Evolutionary conservation across 2,113 vertebrate species (phyloP).

Genomic region (Paramisgurnus dabryanus): DNA sequence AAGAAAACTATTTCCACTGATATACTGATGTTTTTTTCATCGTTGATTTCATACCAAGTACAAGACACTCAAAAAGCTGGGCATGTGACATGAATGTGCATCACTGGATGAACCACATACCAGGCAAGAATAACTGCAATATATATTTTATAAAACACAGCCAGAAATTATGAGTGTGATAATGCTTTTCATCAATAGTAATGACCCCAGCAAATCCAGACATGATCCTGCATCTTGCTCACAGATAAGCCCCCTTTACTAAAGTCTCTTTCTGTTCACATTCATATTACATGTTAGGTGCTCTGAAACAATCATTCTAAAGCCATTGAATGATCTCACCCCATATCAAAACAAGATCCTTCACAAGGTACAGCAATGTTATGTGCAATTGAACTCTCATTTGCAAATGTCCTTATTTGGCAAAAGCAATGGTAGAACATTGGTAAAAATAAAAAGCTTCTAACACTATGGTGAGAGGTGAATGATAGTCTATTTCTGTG

Average conservation of each 20-base stretch:
- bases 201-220: background rate
- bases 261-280: background rate
- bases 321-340: background rate
- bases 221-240: background rate
- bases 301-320: conserved; percentile 7
- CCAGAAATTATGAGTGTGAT: background rate
- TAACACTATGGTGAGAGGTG: background rate
- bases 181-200: conserved; percentile 2
- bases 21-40: background rate
- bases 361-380: background rate
- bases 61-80: background rate
- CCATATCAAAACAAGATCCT: background rate
- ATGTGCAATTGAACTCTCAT: background rate
- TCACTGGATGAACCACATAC: background rate
- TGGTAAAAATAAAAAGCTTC: too few species aligned
- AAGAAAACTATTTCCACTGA: background rate
- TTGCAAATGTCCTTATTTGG: background rate
- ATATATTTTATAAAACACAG: background rate
- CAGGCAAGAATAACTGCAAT: background rate
- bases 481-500: background rate
- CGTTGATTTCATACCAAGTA: background rate
- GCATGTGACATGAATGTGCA: conserved; percentile 6
- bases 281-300: background rate
- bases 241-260: conserved; percentile 1
- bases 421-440: background rate